Evolutionary conservation across 2,888 invertebrate genomes (phyloP), one percentile per base, ranked within the genome.

Genomic region (Iphiclides podalirius): DNA sequence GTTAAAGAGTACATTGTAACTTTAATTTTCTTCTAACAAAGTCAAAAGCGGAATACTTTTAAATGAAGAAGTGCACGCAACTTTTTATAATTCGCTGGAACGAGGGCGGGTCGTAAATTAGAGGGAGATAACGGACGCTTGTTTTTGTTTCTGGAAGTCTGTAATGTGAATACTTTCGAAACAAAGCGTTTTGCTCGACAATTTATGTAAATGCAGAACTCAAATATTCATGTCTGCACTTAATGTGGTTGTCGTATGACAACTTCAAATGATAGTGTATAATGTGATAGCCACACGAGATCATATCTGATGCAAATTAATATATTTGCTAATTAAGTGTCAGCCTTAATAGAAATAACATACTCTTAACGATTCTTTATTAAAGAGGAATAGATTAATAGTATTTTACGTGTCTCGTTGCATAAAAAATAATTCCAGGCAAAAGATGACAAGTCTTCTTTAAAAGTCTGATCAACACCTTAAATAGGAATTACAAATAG

Each of bases 41-140:
- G 41, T 47, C 36, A 28, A 41, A 41, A 47, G 47, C 41, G 28
- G 16, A 47, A 47, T 40, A 47, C 16, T 47, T 40, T 17, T 28
- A 17, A 47, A 47, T 41, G 36, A 47, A 47, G 47, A 36, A 47
- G 41, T 47, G n/a, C 34, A 26, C 9, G 8, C 47, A 47, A 47
- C 41, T 47, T 47, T 47, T 47, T 47, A 47, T 35, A 47, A 31
- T 40, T 36, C 16, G 16, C 36, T 34, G 15, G 47, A 16, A 41
- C 45, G 47, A 16, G 36, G 36, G 16, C 11, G 16, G 13, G 26
- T 41, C 47, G 41, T 47, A 41, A 47, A 36, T 47, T 47, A 47
- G 13, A 28, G 37, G 12, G 16, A 35, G 41, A 47, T 47, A 47
- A 47, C 47, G 31, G 41, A 31, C 28, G 15, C 39, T 34, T 23